Conservation (phyloP, 2,888 invertebrate species). For the Xanthorhoe designata region DNA sequence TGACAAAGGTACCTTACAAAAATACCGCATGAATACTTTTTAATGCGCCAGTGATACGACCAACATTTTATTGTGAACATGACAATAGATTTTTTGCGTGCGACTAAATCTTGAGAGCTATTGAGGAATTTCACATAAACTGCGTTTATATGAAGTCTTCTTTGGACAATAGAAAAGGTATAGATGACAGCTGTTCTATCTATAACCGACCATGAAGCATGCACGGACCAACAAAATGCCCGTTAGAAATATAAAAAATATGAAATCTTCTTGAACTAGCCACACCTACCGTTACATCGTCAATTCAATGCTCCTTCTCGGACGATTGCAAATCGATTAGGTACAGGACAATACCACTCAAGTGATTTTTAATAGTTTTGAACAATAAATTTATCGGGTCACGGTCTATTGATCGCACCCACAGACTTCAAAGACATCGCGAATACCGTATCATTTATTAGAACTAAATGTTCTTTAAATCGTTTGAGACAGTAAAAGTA, state of each 20-base stretch:
- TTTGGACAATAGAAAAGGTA: constrained; percentile 71
- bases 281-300: constrained; percentile 72
- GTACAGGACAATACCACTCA: constrained; percentile 59
- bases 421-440: constrained; percentile 58
- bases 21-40: constrained; percentile 85
- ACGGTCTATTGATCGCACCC: constrained; percentile 76
- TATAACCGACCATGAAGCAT: constrained; percentile 76
- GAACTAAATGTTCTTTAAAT: constrained; percentile 18
- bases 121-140: constrained; percentile 80
- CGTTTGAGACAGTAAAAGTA: constrained; percentile 11
- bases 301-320: constrained; percentile 54
- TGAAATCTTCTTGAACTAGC: constrained; percentile 67
- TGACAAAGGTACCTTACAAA: constrained; percentile 72
- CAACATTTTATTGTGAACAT: constrained; percentile 75
- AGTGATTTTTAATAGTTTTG: constrained; percentile 72
- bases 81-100: constrained; percentile 80
- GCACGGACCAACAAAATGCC: constrained; percentile 72
- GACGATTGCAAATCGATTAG: constrained; percentile 65
- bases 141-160: constrained; percentile 85
- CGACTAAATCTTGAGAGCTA: constrained; percentile 78
- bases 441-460: constrained; percentile 57
- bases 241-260: constrained; percentile 76
- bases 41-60: constrained; percentile 85
- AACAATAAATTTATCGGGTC: constrained; percentile 64
- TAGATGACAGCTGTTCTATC: constrained; percentile 78